phyloP scores from a whole-genome alignment of 2,113 vertebrate species.

The Ornithorhynchus anatinus region DNA sequence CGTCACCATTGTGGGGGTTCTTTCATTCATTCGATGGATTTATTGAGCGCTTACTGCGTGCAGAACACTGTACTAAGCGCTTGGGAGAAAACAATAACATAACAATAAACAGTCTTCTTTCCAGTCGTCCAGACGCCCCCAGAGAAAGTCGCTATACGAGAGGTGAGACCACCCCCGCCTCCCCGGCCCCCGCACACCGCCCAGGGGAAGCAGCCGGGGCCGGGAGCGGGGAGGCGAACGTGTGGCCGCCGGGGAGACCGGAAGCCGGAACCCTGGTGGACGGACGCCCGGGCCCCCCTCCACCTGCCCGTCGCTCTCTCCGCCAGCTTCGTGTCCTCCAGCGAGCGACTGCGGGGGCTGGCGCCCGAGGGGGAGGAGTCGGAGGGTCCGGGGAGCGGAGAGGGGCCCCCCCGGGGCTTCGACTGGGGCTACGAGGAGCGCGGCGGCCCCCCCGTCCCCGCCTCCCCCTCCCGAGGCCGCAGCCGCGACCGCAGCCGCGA shows the following conservation, averaged over 20 bases:
- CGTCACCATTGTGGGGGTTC: too few species aligned
- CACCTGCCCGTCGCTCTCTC: neutral
- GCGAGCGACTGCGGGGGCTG: slow-evolving; percentile 72
- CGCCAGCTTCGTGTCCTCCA: slow-evolving; percentile 84
- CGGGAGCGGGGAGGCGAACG: neutral
- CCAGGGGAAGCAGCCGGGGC: neutral
- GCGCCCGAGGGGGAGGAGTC: slow-evolving; percentile 64
- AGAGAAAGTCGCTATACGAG: slow-evolving; percentile 87
- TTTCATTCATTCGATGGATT: too few species aligned
- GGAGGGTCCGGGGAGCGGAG: slow-evolving; percentile 59
- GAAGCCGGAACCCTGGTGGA: neutral
- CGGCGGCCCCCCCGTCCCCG: slow-evolving; percentile 19
- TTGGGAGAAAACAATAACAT: too few species aligned
- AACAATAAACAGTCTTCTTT: slow-evolving; percentile 28
- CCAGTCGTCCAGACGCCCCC: slow-evolving; percentile 81
- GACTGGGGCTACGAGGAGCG: slow-evolving; percentile 51
- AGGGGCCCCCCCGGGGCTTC: slow-evolving; percentile 47
- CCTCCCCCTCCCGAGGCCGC: slow-evolving; percentile 53
- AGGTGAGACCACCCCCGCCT: slow-evolving; percentile 69
- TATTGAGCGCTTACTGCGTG: too few species aligned
- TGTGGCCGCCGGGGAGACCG: neutral
- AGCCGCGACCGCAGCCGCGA: slow-evolving; percentile 67
- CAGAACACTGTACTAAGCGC: too few species aligned
- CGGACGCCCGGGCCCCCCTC: neutral
- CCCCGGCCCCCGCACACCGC: too few species aligned